A percentile compares a stretch with the other conserved stretches of the same genome.
Conservation (phyloP, 2,113 vertebrate genomes). For the Forbesichthys agassizii region DNA sequence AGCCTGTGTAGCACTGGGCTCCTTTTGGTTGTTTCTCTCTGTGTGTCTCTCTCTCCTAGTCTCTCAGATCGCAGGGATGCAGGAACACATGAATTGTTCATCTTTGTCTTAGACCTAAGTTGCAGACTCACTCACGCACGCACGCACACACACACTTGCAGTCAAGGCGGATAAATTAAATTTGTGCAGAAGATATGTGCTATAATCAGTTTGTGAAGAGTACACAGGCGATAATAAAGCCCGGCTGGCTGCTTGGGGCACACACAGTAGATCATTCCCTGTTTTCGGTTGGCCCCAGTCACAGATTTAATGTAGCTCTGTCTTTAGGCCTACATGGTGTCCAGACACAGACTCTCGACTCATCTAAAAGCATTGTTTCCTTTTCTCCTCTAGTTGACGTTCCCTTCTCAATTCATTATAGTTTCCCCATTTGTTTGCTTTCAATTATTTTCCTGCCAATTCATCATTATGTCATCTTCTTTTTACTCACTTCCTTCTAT, state of each 20-base stretch:
- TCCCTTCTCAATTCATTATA: not conserved
- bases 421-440: not conserved
- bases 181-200: constrained; percentile 46
- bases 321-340: constrained; percentile 40
- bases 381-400: not conserved
- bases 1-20: constrained; percentile 24
- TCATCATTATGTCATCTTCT: not conserved
- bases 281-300: constrained; percentile 37
- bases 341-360: constrained; percentile 34
- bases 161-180: constrained; percentile 42
- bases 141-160: constrained; percentile 6
- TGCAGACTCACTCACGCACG: constrained; percentile 3
- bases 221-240: constrained; percentile 61
- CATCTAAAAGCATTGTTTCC: constrained; percentile 39
- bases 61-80: constrained; percentile 35
- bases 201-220: constrained; percentile 54
- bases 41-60: constrained; percentile 22
- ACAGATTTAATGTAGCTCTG: constrained; percentile 56
- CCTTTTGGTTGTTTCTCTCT: constrained; percentile 9
- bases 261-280: constrained; percentile 49
- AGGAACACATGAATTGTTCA: constrained; percentile 37
- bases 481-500: not conserved
- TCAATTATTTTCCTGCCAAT: not conserved
- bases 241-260: constrained; percentile 33
- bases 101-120: constrained; percentile 39